These are phyloP conservation scores for Nasonia giraulti DNA, from an alignment of 1,140 invertebrate species.

Conservation along the genomic window DNA sequence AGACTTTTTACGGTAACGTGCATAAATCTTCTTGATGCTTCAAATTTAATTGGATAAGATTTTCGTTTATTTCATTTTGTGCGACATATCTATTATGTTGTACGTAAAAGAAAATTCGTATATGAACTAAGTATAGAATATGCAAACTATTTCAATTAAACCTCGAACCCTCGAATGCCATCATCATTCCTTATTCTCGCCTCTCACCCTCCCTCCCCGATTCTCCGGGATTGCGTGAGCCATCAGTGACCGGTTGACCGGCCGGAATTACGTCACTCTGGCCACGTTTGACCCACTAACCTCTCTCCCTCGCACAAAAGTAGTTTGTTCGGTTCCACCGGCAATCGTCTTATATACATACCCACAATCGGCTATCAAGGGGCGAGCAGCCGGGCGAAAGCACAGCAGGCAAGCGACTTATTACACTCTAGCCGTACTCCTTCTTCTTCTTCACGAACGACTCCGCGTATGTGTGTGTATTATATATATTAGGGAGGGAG, in stretches of 20 bases:
- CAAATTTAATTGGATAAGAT: no score
- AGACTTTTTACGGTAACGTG: no score
- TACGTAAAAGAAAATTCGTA: background rate
- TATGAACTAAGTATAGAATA: background rate
- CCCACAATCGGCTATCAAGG: background rate
- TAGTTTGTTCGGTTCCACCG: background rate
- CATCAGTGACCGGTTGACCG: conserved; percentile 39
- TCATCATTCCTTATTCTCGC: background rate
- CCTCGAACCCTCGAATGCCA: background rate
- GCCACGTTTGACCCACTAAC: conserved; percentile 67
- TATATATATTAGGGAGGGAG: no score
- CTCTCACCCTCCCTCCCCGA: background rate
- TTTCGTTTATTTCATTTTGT: no score
- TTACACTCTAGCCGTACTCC: background rate
- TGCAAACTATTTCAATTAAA: background rate
- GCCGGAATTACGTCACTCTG: conserved; percentile 64
- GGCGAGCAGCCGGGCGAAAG: background rate
- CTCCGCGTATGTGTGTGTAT: background rate
- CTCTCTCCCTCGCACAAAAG: conserved; percentile 27
- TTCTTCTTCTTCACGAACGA: background rate
- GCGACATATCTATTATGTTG: no score
- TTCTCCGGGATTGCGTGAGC: conserved; percentile 62
- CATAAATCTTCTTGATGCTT: no score
- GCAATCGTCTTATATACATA: background rate
- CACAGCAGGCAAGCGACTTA: conserved; percentile 27